phyloP scores from a whole-genome alignment of 2,113 vertebrate genomes.

The Ophthalmolycus amberensis region DNA sequence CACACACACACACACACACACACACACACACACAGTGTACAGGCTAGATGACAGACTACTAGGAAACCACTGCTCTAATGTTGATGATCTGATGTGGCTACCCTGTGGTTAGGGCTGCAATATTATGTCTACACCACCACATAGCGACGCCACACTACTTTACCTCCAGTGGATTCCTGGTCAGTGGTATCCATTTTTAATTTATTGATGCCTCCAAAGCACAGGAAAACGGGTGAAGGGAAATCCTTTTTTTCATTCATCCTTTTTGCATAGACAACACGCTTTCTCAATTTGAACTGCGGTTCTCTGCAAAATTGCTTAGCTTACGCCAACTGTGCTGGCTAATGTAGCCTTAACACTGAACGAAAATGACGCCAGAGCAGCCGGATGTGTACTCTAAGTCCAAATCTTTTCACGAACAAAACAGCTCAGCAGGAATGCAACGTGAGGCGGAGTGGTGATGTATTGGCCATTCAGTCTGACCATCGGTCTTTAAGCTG shows the following conservation, averaged over 20 bases:
- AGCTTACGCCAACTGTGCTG: not conserved
- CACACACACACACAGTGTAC: conserved; percentile 23
- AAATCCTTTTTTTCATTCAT: not conserved
- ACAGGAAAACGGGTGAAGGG: not conserved
- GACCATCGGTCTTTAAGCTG: not conserved
- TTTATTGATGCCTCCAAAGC: not conserved
- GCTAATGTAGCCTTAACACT: not conserved
- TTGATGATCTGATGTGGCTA: conserved; percentile 54
- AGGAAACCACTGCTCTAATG: conserved; percentile 42
- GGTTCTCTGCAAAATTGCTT: not conserved
- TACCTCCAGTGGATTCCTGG: conserved; percentile 16
- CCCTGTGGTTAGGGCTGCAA: conserved; percentile 32
- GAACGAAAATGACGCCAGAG: not conserved
- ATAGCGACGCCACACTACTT: conserved; percentile 20
- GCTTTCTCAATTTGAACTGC: not conserved
- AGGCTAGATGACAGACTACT: conserved; percentile 11
- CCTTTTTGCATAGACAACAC: not conserved
- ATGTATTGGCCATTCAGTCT: not conserved
- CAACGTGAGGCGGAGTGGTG: not conserved
- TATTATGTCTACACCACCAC: conserved; percentile 24
- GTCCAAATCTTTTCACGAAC: not conserved
- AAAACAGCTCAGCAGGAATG: not conserved
- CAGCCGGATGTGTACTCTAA: not conserved
- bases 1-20: conserved; percentile 16
- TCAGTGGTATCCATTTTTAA: conserved; percentile 17